Conservation (phyloP, 1,140 invertebrate species). For the Acromyrmex charruanus region DNA sequence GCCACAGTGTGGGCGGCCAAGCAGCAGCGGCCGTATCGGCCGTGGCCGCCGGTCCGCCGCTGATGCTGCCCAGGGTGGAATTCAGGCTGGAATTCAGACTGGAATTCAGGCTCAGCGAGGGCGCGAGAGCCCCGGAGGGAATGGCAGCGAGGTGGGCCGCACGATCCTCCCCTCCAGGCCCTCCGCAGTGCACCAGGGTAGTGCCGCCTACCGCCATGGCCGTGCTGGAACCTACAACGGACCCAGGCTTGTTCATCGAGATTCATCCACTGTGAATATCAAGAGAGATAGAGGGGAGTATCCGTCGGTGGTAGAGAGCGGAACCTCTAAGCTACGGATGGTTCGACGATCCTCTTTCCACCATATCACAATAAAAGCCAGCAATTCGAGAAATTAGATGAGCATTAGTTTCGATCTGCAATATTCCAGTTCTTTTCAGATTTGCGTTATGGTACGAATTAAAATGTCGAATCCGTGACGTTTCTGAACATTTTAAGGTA, state of each 20-base stretch:
- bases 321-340: background rate
- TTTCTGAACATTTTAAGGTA: background rate
- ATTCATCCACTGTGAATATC: background rate
- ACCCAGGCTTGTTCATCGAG: conserved; percentile 46
- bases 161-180: conserved; percentile 84
- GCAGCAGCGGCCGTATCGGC: conserved; percentile 81
- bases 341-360: background rate
- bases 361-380: background rate
- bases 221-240: conserved; percentile 87
- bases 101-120: conserved; percentile 85
- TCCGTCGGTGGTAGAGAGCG: background rate
- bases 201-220: conserved; percentile 87
- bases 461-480: background rate
- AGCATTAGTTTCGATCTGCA: background rate
- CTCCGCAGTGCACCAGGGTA: conserved; percentile 83
- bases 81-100: conserved; percentile 87
- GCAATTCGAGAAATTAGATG: conserved; percentile 12
- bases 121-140: conserved; percentile 84
- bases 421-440: background rate
- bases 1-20: conserved; percentile 90
- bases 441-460: background rate
- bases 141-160: conserved; percentile 86
- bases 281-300: background rate
- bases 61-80: conserved; percentile 84
- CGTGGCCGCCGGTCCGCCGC: conserved; percentile 81